A percentile compares a stretch with the other conserved stretches of the same genome.
These are phyloP conservation scores for Tympanoctomys barrerae DNA, from an alignment of 2,797 vertebrate species.

Conservation along the genomic window DNA sequence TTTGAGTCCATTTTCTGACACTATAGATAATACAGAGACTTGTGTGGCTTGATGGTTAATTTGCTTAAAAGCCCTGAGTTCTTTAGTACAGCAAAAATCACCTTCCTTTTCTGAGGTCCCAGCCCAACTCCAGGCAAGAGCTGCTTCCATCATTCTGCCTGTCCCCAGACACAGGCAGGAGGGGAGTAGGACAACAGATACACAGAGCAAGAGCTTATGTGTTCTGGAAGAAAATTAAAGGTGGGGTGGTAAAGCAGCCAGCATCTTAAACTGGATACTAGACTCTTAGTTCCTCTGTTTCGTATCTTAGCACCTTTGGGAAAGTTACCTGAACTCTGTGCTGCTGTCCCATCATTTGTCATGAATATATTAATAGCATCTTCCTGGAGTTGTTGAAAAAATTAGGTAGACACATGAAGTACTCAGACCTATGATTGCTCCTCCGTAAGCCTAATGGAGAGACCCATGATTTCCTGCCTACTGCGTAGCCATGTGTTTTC, in stretches of 20 bases:
- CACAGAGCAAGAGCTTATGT: fast-evolving
- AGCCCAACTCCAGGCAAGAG: neutral
- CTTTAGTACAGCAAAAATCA: neutral
- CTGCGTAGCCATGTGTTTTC: neutral
- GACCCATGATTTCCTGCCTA: fast-evolving
- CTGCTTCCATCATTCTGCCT: neutral
- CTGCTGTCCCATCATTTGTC: neutral
- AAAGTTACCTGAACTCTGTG: neutral
- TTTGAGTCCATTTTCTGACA: neutral
- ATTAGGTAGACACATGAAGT: neutral
- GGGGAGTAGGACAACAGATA: neutral
- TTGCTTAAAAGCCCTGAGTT: neutral
- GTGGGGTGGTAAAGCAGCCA: fast-evolving
- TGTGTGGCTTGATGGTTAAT: neutral
- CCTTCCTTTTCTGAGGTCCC: neutral
- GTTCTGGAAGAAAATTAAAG: neutral
- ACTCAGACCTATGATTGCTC: neutral
- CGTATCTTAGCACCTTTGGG: neutral
- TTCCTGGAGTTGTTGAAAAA: neutral
- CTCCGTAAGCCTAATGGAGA: fast-evolving
- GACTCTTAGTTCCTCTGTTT: neutral
- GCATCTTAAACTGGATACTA: neutral
- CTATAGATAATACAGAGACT: too few species aligned
- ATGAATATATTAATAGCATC: neutral
- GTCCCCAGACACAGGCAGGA: neutral